Evolutionary conservation across 2,888 invertebrate species (phyloP).

Genomic region (Julus scanicus): DNA sequence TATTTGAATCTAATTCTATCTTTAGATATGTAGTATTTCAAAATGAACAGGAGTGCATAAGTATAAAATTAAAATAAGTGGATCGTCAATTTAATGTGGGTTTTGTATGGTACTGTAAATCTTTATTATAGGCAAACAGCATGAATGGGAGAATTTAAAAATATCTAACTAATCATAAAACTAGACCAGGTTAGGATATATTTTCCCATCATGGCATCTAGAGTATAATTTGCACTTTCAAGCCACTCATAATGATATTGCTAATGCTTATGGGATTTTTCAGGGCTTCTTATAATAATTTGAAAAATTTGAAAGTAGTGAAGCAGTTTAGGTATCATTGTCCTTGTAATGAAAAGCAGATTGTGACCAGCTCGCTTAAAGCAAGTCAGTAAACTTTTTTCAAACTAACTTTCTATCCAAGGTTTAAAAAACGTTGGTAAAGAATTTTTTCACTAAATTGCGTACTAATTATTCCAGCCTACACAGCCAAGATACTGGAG

Average conservation of each 20-base stretch:
- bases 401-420: neutral
- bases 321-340: neutral
- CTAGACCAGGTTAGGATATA: too few relatives aligned
- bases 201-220: neutral
- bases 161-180: too few relatives aligned
- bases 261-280: neutral
- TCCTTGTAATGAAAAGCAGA: neutral
- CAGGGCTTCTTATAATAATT: neutral
- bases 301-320: neutral
- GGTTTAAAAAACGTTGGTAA: neutral
- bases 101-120: too few relatives aligned
- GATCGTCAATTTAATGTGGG: too few relatives aligned
- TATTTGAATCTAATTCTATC: too few relatives aligned
- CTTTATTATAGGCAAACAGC: too few relatives aligned
- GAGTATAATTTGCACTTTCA: neutral
- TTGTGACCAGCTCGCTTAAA: neutral
- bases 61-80: too few relatives aligned
- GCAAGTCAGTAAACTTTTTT: slow-evolving; percentile 1
- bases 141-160: neutral
- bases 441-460: neutral
- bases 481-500: neutral
- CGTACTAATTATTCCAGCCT: neutral
- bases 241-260: neutral
- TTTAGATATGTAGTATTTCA: neutral
- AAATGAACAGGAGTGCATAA: neutral